Evolutionary conservation across 2,113 vertebrate species (phyloP), one percentile per base, ranked within the genome.

Genomic region (Onychorhynchus coronatus): DNA sequence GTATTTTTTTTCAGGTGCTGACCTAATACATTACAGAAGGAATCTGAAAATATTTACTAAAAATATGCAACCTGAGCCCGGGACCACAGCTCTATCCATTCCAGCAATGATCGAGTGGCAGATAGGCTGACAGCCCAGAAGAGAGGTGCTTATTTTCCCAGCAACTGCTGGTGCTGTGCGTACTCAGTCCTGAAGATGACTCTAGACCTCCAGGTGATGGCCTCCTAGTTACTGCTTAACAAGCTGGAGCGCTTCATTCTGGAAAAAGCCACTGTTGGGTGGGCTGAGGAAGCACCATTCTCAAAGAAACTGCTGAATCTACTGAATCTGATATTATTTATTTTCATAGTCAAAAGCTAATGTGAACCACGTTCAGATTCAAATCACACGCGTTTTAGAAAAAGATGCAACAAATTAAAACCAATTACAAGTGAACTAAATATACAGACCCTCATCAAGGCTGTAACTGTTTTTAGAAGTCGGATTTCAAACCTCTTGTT

Each of bases 381-480:
- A 63, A 94, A 85, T 74, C 71, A 74, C 50, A 73, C 1, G 0
- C 44, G 14, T 74, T 79, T 70, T 37, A 13, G 61, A 83, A 95
- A 92, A 84, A 89, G 30, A 85, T 53, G 55, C 47, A 77, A 91
- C 42, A 67, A 94, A 95, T 84, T 90, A 74, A 94, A 96, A 88
- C 12, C 2, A 94, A 91, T 93, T 90, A 85, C 16, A 70, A 73
- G 42, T 52, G 63, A 88, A 66, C 75, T 87, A 96, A 92, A 94
- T 75, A 73, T 18, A 80, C 42, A 94, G 75, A 19, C 59, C 28
- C 27, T 94, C 80, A 83, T 73, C 62, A 80, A 81, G 59, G 39
- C 15, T 47, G 47, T 3, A 92, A 88, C 63, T 77, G 67, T 9
- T 93, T 95, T 91, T 92, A 94, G 89, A 91, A 35, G 28, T 72